A percentile compares a stretch with the other conserved stretches of the same genome.
Evolutionary conservation across 1,140 invertebrate genomes (phyloP).

Genomic region (Harpegnathos saltator): DNA sequence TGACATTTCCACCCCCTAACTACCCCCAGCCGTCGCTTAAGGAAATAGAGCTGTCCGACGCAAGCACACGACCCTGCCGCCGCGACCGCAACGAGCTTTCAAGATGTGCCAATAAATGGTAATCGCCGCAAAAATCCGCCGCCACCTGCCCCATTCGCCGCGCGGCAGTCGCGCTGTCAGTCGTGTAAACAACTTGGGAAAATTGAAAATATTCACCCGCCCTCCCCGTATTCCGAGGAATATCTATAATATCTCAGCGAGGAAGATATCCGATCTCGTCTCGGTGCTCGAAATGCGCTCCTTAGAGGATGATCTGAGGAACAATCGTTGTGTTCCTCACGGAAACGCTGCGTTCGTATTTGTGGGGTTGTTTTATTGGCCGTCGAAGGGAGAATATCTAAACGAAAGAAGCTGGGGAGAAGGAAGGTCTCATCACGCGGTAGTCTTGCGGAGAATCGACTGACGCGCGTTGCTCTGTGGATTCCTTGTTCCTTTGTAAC

Average conservation of each 20-base stretch:
- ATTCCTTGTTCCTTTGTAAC: too few species aligned
- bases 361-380: too few species aligned
- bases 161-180: conserved; percentile 23
- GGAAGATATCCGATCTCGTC: conserved; percentile 3
- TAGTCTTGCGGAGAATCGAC: too few species aligned
- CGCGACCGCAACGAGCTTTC: conserved; percentile 64
- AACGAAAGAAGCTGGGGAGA: too few species aligned
- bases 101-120: conserved; percentile 75
- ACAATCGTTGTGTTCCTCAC: too few species aligned
- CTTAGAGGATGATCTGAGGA: too few species aligned
- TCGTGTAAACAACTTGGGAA: conserved; percentile 50
- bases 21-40: conserved; percentile 73
- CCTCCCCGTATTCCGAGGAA: neutral
- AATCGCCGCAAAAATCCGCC: conserved; percentile 65
- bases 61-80: conserved; percentile 61
- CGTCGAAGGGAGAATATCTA: too few species aligned
- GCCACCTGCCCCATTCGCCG: conserved; percentile 36
- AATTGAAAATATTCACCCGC: conserved; percentile 35
- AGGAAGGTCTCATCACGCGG: too few species aligned
- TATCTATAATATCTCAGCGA: conserved; percentile 5
- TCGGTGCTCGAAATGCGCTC: neutral
- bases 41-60: conserved; percentile 79
- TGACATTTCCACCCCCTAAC: conserved; percentile 74
- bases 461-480: too few species aligned
- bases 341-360: too few species aligned